These are phyloP conservation scores for Lithophane semibrunnea DNA, from an alignment of 2,888 invertebrate species.

Conservation along the genomic window DNA sequence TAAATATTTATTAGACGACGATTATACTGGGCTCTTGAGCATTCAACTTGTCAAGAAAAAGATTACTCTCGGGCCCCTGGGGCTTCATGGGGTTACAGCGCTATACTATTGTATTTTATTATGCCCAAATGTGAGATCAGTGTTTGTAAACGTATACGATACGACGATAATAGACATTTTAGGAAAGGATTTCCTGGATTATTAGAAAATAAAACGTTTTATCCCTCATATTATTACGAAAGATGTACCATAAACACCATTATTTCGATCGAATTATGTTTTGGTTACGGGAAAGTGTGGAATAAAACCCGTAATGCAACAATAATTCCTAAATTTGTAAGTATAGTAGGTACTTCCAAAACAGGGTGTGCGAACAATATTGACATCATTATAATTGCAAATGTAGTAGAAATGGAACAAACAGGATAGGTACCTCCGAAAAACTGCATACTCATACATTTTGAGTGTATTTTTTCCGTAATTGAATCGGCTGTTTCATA, in stretches of 20 bases:
- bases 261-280: constrained; percentile 39
- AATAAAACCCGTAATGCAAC: constrained; percentile 19
- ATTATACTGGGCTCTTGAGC: too few species aligned
- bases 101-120: not conserved
- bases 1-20: too few species aligned
- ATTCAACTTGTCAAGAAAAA: not conserved
- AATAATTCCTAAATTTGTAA: constrained; percentile 38
- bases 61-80: not conserved
- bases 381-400: constrained; percentile 62
- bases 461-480: constrained; percentile 52
- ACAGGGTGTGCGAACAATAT: constrained; percentile 19
- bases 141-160: not conserved
- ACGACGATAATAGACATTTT: not conserved
- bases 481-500: constrained; percentile 62
- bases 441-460: constrained; percentile 63
- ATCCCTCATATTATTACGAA: constrained; percentile 12
- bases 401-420: constrained; percentile 63
- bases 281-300: constrained; percentile 14
- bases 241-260: constrained; percentile 40
- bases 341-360: constrained; percentile 22
- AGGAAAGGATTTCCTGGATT: not conserved
- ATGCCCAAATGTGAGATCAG: not conserved
- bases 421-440: constrained; percentile 55
- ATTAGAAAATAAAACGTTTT: not conserved
- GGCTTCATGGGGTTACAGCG: not conserved